Percentiles rank a stretch among this genome's conserved stretches.
phyloP scores from a whole-genome alignment of 2,888 invertebrate species.

The Acleris emargana region DNA sequence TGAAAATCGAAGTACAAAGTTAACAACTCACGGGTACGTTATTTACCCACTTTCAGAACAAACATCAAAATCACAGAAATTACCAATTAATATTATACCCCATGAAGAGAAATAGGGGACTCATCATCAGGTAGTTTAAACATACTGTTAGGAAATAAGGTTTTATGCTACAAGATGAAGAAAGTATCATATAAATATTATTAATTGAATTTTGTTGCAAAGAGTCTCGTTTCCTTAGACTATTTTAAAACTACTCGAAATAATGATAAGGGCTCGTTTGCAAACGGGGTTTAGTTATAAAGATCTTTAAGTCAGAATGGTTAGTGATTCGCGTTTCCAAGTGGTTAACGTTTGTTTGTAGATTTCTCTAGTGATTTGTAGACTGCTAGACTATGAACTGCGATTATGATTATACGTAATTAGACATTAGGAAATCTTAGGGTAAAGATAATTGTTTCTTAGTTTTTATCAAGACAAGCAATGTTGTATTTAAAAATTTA shows the following conservation, averaged over 20 bases:
- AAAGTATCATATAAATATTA: no score
- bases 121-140: no score
- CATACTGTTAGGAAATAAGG: no score
- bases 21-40: no score
- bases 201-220: no score
- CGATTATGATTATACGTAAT: conserved; percentile 32
- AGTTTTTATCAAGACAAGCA: neutral
- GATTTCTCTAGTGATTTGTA: conserved; percentile 27
- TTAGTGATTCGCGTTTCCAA: conserved; percentile 32
- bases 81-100: neutral
- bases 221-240: no score
- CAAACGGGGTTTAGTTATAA: neutral
- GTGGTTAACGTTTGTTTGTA: conserved; percentile 25
- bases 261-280: no score
- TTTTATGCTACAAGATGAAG: no score
- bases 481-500: neutral
- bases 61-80: neutral
- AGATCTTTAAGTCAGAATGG: conserved; percentile 15
- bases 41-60: no score
- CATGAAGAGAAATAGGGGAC: no score
- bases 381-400: conserved; percentile 36
- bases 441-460: neutral
- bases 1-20: no score
- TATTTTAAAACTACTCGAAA: no score
- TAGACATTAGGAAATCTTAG: neutral